A percentile compares a stretch with the other conserved stretches of the same genome.
Conservation (phyloP, 2,888 invertebrate genomes). For the Heliconius sara region DNA sequence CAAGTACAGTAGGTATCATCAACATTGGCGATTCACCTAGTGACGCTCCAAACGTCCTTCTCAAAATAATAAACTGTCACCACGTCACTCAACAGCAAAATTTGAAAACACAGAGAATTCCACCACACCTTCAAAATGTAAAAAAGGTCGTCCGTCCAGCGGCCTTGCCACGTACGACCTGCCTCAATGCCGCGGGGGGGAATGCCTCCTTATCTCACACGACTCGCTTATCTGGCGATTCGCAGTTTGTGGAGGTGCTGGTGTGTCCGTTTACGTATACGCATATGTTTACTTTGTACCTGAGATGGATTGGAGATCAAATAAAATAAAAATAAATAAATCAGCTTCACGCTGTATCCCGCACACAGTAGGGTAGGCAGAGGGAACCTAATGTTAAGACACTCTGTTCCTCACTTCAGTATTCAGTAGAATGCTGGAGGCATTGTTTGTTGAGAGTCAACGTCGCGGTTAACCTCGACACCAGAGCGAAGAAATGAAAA, state of each 20-base stretch:
- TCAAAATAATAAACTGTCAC: constrained; percentile 11
- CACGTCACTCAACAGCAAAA: not conserved
- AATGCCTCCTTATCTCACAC: constrained; percentile 44
- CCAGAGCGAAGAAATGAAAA: no score
- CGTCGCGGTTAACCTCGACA: no score
- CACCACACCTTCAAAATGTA: not conserved
- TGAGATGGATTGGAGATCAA: not conserved
- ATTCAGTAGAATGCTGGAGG: no score
- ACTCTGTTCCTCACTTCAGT: no score
- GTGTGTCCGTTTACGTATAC: constrained; percentile 13
- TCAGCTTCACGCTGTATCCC: no score
- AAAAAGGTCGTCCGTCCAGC: constrained; percentile 18
- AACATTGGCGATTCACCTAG: not conserved
- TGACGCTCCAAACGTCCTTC: constrained; percentile 3
- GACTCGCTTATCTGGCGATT: constrained; percentile 41
- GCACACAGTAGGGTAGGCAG: no score
- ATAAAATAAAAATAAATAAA: no score
- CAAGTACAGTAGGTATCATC: not conserved
- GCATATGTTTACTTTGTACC: constrained; percentile 9
- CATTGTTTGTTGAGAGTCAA: no score
- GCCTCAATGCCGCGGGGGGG: constrained; percentile 43
- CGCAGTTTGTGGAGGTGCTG: constrained; percentile 34
- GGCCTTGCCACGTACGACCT: constrained; percentile 42
- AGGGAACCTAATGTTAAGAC: no score
- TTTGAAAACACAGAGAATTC: constrained; percentile 5